A percentile compares a stretch with the other conserved stretches of the same genome.
Conservation (phyloP, 2,888 invertebrate species). For the Tenthredo livida region DNA sequence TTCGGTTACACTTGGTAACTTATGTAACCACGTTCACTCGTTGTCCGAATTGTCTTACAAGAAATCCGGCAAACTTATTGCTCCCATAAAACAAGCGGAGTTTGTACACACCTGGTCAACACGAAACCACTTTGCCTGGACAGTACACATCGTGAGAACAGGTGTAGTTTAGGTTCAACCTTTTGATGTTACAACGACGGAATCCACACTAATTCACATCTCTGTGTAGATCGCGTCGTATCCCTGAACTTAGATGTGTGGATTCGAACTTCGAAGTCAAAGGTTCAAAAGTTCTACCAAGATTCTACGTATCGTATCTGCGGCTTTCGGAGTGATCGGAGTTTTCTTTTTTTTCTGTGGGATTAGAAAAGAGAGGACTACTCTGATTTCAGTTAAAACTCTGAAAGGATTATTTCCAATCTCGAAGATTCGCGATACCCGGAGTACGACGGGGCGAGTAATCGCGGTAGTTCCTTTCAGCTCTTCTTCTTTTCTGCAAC, state of each 20-base stretch:
- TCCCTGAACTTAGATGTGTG: background rate
- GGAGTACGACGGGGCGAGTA: background rate
- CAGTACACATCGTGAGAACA: background rate
- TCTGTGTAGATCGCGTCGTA: background rate
- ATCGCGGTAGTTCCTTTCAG: slow-evolving; percentile 41
- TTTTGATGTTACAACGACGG: background rate
- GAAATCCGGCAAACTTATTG: slow-evolving; percentile 15
- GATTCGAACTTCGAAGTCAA: background rate
- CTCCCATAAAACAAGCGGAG: slow-evolving; percentile 15
- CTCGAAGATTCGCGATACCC: slow-evolving; percentile 20
- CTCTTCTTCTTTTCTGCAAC: background rate
- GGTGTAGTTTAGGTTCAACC: background rate
- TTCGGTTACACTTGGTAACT: slow-evolving; percentile 17
- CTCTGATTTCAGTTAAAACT: slow-evolving; percentile 33
- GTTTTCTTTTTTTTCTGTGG: background rate
- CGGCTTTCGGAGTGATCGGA: background rate
- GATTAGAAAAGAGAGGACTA: slow-evolving; percentile 15
- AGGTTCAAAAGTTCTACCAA: background rate
- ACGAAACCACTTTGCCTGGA: background rate
- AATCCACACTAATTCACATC: background rate
- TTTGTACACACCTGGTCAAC: background rate
- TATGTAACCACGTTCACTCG: background rate
- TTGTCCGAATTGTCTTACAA: background rate
- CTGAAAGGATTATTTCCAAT: slow-evolving; percentile 41
- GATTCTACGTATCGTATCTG: background rate